Evolutionary conservation across 92 coral and sea anemone genomes (phyloP), one percentile per base, ranked within the genome.

Genomic region (Montipora capitata): DNA sequence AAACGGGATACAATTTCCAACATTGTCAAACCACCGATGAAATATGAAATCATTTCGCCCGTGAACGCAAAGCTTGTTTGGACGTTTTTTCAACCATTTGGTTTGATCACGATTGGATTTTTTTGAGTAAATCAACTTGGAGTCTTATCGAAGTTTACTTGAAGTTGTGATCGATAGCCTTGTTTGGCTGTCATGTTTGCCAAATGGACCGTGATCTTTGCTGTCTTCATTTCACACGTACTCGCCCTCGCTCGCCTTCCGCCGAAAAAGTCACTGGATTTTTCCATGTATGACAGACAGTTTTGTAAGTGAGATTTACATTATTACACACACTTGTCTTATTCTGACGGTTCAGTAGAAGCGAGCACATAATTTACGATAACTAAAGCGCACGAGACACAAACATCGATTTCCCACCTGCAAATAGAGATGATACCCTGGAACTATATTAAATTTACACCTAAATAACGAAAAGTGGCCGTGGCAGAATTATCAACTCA

Each of bases 241-340:
- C 10, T n/a, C n/a, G 74, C 38, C 67, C 67, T 56, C 7, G 82
- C 67, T 49, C 62, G 76, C 83, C 39, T 64, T 65, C 12, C 72
- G 27, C 89, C 89, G 8, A 87, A 67, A 39, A 93, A 90, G 38
- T 91, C 93, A 20, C 91, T 96, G n/a, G 98, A 95, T 82, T 95
- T 84, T 76, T 87, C 96, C 61, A 95, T 95, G 98, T 95, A 78
- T 83, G 98, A 95, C 94, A 88, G 91, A 57, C 93, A 95, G 69
- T 95, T 95, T 74, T 88, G 98, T 95, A 93, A 95, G 98, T 95
- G 35, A 67, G 62, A 74, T 66, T 72, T 65, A 76, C 11, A 10
- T 48, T 85, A 13, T 15, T 51, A 12, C 15, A 8, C 10, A 13
- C 8, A 17, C 17, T 66, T 11, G 52, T n/a, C 1, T 35, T 4